A percentile compares a stretch with the other conserved stretches of the same genome.
These are phyloP conservation scores for Tachina grossa DNA, from an alignment of 2,888 invertebrate species.

Conservation along the genomic window DNA sequence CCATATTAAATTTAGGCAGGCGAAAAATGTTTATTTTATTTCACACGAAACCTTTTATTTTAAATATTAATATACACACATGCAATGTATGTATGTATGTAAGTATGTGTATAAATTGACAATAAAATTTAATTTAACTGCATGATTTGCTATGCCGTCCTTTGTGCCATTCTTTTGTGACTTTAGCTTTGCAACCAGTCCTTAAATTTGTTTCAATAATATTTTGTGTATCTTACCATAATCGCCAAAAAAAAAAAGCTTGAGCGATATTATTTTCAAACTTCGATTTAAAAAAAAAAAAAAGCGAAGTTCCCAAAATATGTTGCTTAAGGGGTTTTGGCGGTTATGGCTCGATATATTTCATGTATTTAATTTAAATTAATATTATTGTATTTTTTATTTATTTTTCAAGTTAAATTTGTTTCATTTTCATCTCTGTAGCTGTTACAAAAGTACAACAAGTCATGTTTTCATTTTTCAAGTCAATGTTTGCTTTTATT, in stretches of 20 bases:
- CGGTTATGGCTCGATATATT: no score
- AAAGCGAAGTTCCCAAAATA: no score
- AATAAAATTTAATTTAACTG: not conserved
- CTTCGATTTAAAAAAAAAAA: no score
- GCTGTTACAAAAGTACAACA: not conserved
- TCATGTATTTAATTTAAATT: not conserved
- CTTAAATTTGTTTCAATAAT: no score
- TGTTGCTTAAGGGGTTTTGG: no score
- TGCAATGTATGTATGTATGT: no score
- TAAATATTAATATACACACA: not conserved
- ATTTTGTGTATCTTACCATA: no score
- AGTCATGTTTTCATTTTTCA: constrained; percentile 36
- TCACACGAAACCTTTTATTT: not conserved
- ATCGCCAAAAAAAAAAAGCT: no score
- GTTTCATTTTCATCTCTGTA: not conserved
- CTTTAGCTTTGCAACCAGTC: not conserved
- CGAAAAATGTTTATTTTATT: not conserved
- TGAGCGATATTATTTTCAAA: no score
- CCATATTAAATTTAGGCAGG: not conserved
- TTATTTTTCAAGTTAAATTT: constrained; percentile 4
- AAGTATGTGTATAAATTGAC: not conserved
- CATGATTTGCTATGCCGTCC: not conserved
- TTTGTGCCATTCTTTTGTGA: not conserved
- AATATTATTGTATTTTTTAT: not conserved
- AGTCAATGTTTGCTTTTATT: constrained; percentile 32